A percentile compares a stretch with the other conserved stretches of the same genome.
phyloP scores from a whole-genome alignment of 2,888 invertebrate species.

The Sicus ferrugineus region DNA sequence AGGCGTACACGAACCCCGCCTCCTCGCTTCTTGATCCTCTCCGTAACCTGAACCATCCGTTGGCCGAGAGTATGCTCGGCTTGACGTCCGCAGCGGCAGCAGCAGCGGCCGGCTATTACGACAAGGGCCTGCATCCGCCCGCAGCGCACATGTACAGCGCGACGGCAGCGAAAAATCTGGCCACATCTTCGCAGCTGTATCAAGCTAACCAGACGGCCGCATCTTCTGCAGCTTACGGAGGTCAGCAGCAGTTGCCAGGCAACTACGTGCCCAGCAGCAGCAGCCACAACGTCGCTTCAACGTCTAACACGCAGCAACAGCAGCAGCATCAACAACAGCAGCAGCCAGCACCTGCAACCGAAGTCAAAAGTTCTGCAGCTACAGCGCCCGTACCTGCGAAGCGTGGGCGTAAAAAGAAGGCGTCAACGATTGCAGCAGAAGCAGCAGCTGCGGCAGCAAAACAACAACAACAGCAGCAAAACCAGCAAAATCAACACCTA shows the following conservation, averaged over 20 bases:
- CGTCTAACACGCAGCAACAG: conserved; percentile 37
- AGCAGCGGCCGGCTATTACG: conserved; percentile 66
- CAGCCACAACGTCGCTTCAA: conserved; percentile 36
- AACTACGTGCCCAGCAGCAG: conserved; percentile 39
- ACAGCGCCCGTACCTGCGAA: conserved; percentile 49
- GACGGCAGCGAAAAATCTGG: conserved; percentile 58
- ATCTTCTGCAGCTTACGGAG: conserved; percentile 30
- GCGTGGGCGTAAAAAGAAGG: conserved; percentile 57
- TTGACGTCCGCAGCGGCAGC: conserved; percentile 48
- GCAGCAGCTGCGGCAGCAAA: conserved; percentile 45
- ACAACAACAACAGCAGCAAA: conserved; percentile 41
- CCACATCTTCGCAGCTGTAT: conserved; percentile 43
- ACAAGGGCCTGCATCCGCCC: conserved; percentile 68
- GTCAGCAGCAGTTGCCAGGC: conserved; percentile 51
- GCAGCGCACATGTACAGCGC: conserved; percentile 70
- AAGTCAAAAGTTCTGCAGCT: conserved; percentile 33
- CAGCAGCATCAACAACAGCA: conserved; percentile 39
- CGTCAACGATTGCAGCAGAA: conserved; percentile 54
- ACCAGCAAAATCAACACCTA: conserved; percentile 43
- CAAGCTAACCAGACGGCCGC: conserved; percentile 34
- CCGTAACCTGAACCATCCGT: conserved; percentile 47
- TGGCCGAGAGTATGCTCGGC: conserved; percentile 58
- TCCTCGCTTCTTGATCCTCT: conserved; percentile 44
- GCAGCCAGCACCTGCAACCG: conserved; percentile 37
- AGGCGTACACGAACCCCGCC: conserved; percentile 57